Percentiles rank a stretch among this genome's conserved stretches.
Conservation (phyloP, 2,888 invertebrate species). For the Timema podura region DNA sequence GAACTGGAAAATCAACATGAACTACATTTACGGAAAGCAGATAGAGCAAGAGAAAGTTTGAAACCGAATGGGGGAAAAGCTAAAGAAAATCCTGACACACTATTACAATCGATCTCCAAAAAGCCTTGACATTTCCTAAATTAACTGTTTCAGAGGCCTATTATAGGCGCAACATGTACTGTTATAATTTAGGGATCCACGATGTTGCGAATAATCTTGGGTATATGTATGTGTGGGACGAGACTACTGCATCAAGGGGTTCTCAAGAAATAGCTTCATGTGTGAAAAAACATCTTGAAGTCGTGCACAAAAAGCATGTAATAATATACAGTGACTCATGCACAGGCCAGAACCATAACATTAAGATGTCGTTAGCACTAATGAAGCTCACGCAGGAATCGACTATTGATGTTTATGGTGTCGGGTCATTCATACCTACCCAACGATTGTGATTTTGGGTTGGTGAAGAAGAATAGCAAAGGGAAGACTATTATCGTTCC, state of each 20-base stretch:
- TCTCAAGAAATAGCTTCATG: neutral
- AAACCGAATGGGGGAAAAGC: neutral
- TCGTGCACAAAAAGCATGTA: neutral
- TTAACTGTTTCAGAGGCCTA: constrained; percentile 3
- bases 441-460: constrained; percentile 6
- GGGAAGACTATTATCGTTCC: neutral
- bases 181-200: constrained; percentile 13
- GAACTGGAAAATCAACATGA: neutral
- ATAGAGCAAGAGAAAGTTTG: neutral
- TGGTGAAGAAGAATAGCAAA: neutral
- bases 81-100: neutral
- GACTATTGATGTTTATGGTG: neutral
- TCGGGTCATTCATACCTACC: constrained; percentile 1
- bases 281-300: neutral
- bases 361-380: neutral
- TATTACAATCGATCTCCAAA: constrained; percentile 5
- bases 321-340: constrained; percentile 5
- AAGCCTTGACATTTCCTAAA: neutral
- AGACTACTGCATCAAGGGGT: neutral
- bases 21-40: neutral
- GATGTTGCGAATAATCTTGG: constrained; percentile 11
- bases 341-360: neutral
- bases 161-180: neutral
- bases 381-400: constrained; percentile 7
- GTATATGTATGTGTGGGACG: constrained; percentile 9